A percentile compares a stretch with the other conserved stretches of the same genome.
These are phyloP conservation scores for Oreochromis grahami DNA, from an alignment of 2,797 vertebrate species.

Conservation along the genomic window DNA sequence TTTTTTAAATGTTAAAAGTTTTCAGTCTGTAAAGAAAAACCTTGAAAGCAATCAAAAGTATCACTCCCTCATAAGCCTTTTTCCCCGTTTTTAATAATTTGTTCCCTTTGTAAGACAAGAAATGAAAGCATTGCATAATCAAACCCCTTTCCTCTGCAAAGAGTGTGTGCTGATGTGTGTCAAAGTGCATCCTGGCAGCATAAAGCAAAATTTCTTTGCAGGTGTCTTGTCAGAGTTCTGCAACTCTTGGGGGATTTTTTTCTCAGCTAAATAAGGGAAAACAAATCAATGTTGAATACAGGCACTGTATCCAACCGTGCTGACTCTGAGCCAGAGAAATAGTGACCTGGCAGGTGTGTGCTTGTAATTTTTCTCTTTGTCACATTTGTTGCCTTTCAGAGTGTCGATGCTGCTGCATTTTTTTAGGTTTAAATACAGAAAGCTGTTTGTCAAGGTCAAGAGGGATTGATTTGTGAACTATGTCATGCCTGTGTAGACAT, in stretches of 20 bases:
- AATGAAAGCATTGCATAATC: background rate
- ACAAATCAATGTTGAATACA: constrained; percentile 24
- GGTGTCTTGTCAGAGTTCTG: background rate
- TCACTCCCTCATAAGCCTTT: background rate
- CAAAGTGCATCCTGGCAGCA: background rate
- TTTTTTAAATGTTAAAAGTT: background rate
- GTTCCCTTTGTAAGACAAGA: background rate
- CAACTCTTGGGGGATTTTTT: background rate
- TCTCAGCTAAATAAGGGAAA: constrained; percentile 32
- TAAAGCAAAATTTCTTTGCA: background rate
- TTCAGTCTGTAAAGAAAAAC: background rate
- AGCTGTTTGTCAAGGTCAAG: background rate
- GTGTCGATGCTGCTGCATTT: background rate
- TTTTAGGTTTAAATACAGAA: background rate
- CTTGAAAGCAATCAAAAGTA: background rate
- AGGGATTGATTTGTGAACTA: background rate
- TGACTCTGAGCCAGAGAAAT: constrained; percentile 8
- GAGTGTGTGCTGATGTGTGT: background rate
- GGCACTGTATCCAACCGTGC: background rate
- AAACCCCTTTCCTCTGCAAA: constrained; percentile 8
- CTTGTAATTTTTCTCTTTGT: background rate
- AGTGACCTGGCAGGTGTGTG: constrained; percentile 5
- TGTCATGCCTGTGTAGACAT: background rate
- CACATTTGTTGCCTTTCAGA: background rate
- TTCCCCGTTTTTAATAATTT: constrained; percentile 1